Percentiles rank a stretch among this genome's conserved stretches.
These are phyloP conservation scores for Andrena haemorrhoa DNA, from an alignment of 2,888 invertebrate genomes.

Conservation along the genomic window DNA sequence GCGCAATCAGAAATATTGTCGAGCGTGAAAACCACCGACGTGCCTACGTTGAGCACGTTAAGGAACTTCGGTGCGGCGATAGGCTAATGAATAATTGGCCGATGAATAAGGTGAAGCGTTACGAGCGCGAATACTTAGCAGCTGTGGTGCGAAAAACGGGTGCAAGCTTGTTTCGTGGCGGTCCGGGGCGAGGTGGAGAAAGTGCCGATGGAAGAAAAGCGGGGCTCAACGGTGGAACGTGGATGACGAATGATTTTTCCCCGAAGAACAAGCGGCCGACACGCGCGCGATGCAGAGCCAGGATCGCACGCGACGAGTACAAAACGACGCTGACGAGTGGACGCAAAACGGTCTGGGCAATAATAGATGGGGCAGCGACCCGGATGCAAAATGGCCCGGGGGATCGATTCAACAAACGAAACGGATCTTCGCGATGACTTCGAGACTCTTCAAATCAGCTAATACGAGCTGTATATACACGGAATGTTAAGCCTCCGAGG, in stretches of 20 bases:
- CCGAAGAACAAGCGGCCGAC: conserved; percentile 3
- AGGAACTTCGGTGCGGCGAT: not conserved
- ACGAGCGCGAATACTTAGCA: not conserved
- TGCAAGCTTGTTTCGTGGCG: not conserved
- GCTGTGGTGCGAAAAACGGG: not conserved
- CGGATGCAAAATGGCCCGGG: not conserved
- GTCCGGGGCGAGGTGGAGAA: not conserved
- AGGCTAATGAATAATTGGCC: not conserved
- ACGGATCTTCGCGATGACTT: not conserved
- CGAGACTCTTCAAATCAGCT: not conserved
- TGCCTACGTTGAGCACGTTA: conserved; percentile 1
- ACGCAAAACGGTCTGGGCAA: conserved; percentile 3
- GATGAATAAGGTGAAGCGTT: not conserved
- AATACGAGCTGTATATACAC: not conserved
- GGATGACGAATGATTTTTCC: conserved; percentile 11
- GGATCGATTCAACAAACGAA: not conserved
- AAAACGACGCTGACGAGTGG: not conserved
- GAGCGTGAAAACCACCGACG: conserved; percentile 5
- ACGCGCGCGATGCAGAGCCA: conserved; percentile 19
- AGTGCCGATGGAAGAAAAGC: not conserved
- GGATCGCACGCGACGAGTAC: not conserved
- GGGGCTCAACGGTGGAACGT: not conserved
- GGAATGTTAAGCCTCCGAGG: conserved; percentile 14
- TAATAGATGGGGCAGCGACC: conserved; percentile 21
- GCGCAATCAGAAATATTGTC: conserved; percentile 15